A percentile compares a stretch with the other conserved stretches of the same genome.
Conservation (phyloP, 2,797 vertebrate genomes). For the Enteromius argenteus region DNA sequence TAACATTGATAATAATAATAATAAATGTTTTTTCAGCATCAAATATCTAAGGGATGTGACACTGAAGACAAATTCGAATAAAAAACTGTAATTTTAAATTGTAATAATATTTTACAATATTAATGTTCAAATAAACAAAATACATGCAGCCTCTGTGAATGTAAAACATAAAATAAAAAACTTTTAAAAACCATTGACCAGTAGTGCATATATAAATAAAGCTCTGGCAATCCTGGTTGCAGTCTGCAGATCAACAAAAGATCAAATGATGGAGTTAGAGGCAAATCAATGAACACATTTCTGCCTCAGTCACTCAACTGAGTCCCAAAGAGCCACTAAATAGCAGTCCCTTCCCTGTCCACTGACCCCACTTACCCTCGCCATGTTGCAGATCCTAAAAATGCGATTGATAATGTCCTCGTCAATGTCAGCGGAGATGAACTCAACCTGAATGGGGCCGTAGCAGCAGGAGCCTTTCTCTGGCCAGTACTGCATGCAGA, state of each 20-base stretch:
- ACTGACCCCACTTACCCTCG: constrained; percentile 80
- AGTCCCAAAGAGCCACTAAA: neutral
- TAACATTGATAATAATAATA: neutral
- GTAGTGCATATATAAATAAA: too few species aligned
- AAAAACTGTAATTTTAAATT: neutral
- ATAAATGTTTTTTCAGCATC: neutral
- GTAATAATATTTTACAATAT: neutral
- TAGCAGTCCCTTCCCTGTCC: constrained; percentile 18
- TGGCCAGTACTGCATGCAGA: constrained; percentile 98
- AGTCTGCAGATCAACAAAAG: constrained; percentile 14
- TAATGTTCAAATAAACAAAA: neutral
- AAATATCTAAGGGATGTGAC: neutral
- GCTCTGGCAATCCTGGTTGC: neutral
- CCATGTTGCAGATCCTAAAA: constrained; percentile 99
- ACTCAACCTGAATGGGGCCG: constrained; percentile 95
- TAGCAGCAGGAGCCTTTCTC: constrained; percentile 96
- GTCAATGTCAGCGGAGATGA: constrained; percentile 96
- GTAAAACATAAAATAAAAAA: neutral
- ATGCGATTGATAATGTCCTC: constrained; percentile 97
- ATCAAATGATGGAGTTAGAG: constrained; percentile 33
- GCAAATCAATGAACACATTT: constrained; percentile 34
- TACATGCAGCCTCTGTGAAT: neutral
- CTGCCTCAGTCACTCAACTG: constrained; percentile 6
- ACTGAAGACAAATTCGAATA: neutral
- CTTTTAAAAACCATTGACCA: neutral